Conservation (phyloP, 2,797 vertebrate species). For the Pseudocheirus occidentalis region DNA sequence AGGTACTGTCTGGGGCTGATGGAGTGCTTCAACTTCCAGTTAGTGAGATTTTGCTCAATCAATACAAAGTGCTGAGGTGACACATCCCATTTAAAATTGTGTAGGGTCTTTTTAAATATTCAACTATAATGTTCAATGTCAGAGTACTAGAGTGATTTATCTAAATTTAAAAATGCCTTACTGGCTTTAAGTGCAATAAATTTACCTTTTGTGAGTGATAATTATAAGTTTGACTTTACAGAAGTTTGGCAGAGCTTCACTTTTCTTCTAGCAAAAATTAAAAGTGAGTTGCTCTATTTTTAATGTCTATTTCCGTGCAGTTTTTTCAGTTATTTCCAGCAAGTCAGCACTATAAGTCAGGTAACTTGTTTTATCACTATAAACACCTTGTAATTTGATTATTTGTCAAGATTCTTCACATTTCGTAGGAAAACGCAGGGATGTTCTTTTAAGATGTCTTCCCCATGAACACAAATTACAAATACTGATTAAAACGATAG, state of each 20-base stretch:
- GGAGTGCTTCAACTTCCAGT: constrained; percentile 69
- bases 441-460: not conserved
- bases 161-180: constrained; percentile 66
- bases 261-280: constrained; percentile 53
- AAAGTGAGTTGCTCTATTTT: not conserved
- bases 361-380: not conserved
- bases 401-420: constrained; percentile 3
- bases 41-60: constrained; percentile 66
- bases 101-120: constrained; percentile 57
- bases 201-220: constrained; percentile 54
- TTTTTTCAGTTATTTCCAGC: constrained; percentile 35
- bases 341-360: constrained; percentile 12
- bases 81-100: constrained; percentile 57
- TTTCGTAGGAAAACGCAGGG: constrained; percentile 3
- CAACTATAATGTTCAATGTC: constrained; percentile 41
- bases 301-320: constrained; percentile 15
- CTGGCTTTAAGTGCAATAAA: constrained; percentile 59
- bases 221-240: constrained; percentile 62
- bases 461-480: not conserved
- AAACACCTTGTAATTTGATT: not conserved
- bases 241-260: constrained; percentile 60
- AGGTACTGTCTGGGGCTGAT: constrained; percentile 55
- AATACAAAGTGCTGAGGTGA: constrained; percentile 55
- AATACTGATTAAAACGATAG: not conserved
- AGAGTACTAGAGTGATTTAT: constrained; percentile 50